These are phyloP conservation scores for Ptychobarbus kaznakovi DNA, from an alignment of 2,797 vertebrate species.

Conservation along the genomic window DNA sequence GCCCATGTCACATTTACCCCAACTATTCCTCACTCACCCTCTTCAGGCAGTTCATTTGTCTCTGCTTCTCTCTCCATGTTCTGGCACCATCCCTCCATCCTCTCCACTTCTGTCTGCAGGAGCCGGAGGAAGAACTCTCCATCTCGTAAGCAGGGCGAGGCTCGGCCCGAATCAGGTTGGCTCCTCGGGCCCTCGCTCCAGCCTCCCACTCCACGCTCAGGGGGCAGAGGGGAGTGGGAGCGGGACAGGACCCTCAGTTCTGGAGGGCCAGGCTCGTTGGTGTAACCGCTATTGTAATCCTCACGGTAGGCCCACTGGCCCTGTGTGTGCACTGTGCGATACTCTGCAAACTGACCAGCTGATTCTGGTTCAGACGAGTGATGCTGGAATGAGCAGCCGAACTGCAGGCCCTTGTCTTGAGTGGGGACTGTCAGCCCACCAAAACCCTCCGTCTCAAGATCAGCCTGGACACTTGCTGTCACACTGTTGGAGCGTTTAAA, in stretches of 20 bases:
- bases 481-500: slow-evolving; percentile 99
- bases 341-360: slow-evolving; percentile 90
- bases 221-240: slow-evolving; percentile 77
- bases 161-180: slow-evolving; percentile 92
- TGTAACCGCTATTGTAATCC: slow-evolving; percentile 81
- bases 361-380: slow-evolving; percentile 96
- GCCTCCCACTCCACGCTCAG: slow-evolving; percentile 82
- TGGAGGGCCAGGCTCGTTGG: slow-evolving; percentile 76
- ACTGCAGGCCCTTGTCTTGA: slow-evolving; percentile 97
- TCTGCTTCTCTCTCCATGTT: slow-evolving; percentile 97
- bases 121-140: slow-evolving; percentile 97
- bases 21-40: slow-evolving; percentile 76
- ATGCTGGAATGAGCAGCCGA: slow-evolving; percentile 94
- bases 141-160: slow-evolving; percentile 93
- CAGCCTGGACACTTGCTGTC: slow-evolving; percentile 96
- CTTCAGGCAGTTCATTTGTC: slow-evolving; percentile 93
- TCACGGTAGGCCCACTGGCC: slow-evolving; percentile 98
- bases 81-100: slow-evolving; percentile 99
- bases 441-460: slow-evolving; percentile 94
- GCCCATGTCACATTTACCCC: not conserved
- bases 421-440: slow-evolving; percentile 85
- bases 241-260: slow-evolving; percentile 76
- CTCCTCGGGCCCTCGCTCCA: slow-evolving; percentile 89
- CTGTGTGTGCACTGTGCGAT: slow-evolving; percentile 98
- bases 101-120: slow-evolving; percentile 94